A percentile compares a stretch with the other conserved stretches of the same genome.
phyloP scores from a whole-genome alignment of 2,888 invertebrate genomes.

The Drosophila pullipes region DNA sequence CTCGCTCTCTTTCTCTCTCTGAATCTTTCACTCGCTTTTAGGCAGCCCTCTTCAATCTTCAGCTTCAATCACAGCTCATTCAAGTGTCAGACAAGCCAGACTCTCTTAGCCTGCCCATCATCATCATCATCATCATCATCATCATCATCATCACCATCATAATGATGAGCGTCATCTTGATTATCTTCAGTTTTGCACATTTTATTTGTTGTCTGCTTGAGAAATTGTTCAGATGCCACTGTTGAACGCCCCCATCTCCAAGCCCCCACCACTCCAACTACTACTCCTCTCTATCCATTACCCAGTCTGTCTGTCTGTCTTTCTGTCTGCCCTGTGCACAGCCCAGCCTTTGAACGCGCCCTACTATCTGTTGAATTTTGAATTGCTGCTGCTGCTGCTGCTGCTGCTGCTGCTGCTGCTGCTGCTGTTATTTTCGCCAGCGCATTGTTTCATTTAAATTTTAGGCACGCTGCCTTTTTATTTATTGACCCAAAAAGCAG shows the following conservation, averaged over 20 bases:
- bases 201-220: constrained; percentile 72
- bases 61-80: constrained; percentile 65
- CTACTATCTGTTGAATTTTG: constrained; percentile 41
- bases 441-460: constrained; percentile 74
- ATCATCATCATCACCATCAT: constrained; percentile 1
- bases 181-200: constrained; percentile 51
- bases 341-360: constrained; percentile 63
- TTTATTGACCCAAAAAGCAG: constrained; percentile 78
- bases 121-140: constrained; percentile 7
- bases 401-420: constrained; percentile 29
- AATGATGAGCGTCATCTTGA: constrained; percentile 22
- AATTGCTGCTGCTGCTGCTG: constrained; percentile 11
- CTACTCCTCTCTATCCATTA: not conserved
- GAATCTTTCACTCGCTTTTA: not conserved
- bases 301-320: not conserved
- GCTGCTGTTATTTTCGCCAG: constrained; percentile 33
- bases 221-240: constrained; percentile 76
- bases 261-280: not conserved
- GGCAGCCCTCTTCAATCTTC: constrained; percentile 32
- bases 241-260: constrained; percentile 28
- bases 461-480: constrained; percentile 74
- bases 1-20: not conserved
- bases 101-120: constrained; percentile 38
- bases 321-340: not conserved
- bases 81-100: constrained; percentile 55